phyloP scores from a whole-genome alignment of 2,888 invertebrate species.

The Eupithecia exiguata region DNA sequence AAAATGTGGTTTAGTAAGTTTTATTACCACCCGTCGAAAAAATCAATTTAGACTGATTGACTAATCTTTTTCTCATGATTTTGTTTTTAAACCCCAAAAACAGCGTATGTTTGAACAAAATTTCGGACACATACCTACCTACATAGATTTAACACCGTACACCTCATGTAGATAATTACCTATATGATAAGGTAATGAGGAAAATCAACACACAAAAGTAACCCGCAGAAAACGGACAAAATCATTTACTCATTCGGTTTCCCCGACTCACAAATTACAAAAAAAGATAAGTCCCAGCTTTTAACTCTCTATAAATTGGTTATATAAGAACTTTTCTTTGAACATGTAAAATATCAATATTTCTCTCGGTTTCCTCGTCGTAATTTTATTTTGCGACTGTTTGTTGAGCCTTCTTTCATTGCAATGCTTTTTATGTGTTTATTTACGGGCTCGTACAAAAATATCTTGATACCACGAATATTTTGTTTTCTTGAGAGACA shows the following conservation, averaged over 20 bases:
- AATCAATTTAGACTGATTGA: too few relatives aligned
- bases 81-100: too few relatives aligned
- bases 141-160: too few relatives aligned
- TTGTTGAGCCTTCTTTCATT: slow-evolving; percentile 23
- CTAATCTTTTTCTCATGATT: too few relatives aligned
- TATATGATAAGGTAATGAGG: not conserved
- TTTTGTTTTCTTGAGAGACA: slow-evolving; percentile 1
- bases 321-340: slow-evolving; percentile 37
- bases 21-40: too few relatives aligned
- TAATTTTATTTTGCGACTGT: slow-evolving; percentile 29
- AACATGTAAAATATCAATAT: slow-evolving; percentile 34
- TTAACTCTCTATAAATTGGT: slow-evolving; percentile 47
- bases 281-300: slow-evolving; percentile 41
- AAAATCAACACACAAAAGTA: slow-evolving; percentile 42
- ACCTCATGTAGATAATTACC: too few relatives aligned
- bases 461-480: slow-evolving; percentile 4
- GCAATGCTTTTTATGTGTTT: slow-evolving; percentile 19
- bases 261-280: slow-evolving; percentile 43
- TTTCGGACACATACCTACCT: too few relatives aligned
- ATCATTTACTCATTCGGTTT: slow-evolving; percentile 44
- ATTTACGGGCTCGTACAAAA: slow-evolving; percentile 9
- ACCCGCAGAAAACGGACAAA: slow-evolving; percentile 48
- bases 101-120: too few relatives aligned
- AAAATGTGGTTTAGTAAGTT: too few relatives aligned
- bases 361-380: slow-evolving; percentile 17